A percentile compares a stretch with the other conserved stretches of the same genome.
Evolutionary conservation across 2,888 invertebrate species (phyloP).

Genomic region (Timandra comae): DNA sequence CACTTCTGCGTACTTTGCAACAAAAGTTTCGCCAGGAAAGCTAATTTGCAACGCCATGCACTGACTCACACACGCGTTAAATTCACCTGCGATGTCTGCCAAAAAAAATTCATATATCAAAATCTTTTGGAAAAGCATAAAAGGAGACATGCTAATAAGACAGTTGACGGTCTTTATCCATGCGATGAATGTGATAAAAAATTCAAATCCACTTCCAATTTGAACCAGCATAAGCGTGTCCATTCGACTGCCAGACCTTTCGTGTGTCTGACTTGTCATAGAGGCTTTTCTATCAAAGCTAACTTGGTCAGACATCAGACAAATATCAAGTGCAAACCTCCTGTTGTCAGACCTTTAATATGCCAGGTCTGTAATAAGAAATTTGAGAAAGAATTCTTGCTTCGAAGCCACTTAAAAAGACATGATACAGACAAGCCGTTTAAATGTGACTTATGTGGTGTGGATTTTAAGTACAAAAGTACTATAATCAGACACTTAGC

Average conservation of each 20-base stretch:
- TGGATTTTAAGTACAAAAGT: conserved; percentile 45
- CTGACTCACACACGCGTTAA: conserved; percentile 17
- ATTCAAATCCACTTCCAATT: conserved; percentile 35
- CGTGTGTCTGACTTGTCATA: conserved; percentile 25
- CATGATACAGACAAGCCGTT: conserved; percentile 22
- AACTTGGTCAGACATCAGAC: conserved; percentile 28
- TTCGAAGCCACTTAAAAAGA: conserved; percentile 27
- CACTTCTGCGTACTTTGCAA: conserved; percentile 22
- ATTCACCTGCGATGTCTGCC: conserved; percentile 21
- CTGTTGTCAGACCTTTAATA: conserved; percentile 6
- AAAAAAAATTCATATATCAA: conserved; percentile 15
- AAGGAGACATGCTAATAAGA: conserved; percentile 19
- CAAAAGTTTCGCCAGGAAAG: conserved; percentile 21
- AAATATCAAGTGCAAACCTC: conserved; percentile 19
- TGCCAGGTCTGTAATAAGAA: conserved; percentile 27
- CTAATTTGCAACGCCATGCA: conserved; percentile 25
- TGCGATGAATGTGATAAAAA: conserved; percentile 36
- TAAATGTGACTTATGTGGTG: conserved; percentile 14
- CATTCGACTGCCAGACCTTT: conserved; percentile 30
- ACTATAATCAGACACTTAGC: conserved; percentile 44
- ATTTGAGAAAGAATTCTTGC: conserved; percentile 24
- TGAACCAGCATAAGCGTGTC: conserved; percentile 34
- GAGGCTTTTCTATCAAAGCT: conserved; percentile 26
- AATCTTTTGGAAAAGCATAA: conserved; percentile 20
- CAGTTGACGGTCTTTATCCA: conserved; percentile 14